Conservation (phyloP, 2,888 invertebrate species). For the Euproctis similis region DNA sequence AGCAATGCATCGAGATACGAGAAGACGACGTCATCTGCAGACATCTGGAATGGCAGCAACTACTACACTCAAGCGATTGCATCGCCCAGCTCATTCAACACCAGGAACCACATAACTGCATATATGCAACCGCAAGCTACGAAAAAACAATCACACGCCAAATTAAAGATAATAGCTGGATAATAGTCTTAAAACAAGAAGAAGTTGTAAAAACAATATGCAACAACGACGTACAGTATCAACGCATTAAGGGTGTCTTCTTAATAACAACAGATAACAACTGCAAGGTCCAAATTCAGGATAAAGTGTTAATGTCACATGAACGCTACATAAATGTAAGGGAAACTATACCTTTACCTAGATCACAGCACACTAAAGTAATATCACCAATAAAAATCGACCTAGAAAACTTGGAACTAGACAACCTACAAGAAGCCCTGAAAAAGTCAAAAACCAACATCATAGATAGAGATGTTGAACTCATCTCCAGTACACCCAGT, state of each 20-base stretch:
- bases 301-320: neutral
- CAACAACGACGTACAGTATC: too few relatives aligned
- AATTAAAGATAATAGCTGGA: constrained; percentile 24
- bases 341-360: constrained; percentile 1
- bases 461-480: neutral
- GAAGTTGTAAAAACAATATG: constrained; percentile 21
- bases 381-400: neutral
- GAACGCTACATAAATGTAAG: neutral
- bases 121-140: too few relatives aligned
- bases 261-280: too few relatives aligned
- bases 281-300: neutral
- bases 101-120: too few relatives aligned
- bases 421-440: neutral
- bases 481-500: neutral
- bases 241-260: too few relatives aligned
- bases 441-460: neutral
- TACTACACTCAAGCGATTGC: too few relatives aligned
- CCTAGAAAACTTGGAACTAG: neutral
- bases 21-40: too few relatives aligned
- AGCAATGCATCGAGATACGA: too few relatives aligned
- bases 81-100: too few relatives aligned
- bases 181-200: constrained; percentile 18
- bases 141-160: constrained; percentile 17
- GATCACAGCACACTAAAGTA: neutral
- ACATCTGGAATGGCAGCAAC: too few relatives aligned